Base-by-base conservation (phyloP, 1,140 invertebrate species). In the Nasonia giraulti region DNA sequence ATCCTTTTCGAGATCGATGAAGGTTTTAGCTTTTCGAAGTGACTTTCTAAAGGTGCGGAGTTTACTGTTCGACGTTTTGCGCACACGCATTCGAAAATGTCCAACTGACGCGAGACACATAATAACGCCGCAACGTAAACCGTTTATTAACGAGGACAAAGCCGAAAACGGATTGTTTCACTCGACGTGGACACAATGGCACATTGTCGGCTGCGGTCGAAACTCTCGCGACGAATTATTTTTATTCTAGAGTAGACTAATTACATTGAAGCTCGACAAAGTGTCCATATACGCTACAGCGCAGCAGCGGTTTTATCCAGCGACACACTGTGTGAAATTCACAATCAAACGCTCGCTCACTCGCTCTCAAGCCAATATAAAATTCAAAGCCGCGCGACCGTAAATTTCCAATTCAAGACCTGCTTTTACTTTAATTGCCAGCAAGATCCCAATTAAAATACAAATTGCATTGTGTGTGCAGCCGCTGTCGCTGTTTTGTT, bases 321-420 rank as follows among this genome's bases (percentile, higher is more conserved):
- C 23, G 69, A 17, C 23, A 31, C 27, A 33, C 73, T 4, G 20
- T 3, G 27, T 3, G 27, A 47, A 23, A 77, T 50, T 68, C 27
- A 27, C 50, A 79, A 66, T 79, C 40, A 79, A 79, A 78, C 4
- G 40, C 76, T 78, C 14, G 47, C 55, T 62, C 17, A 1, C 74
- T 7, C 20, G 31, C 69, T 47, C n/a, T 3, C 11, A 71, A 80
- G 37, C 31, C 66, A 69, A 68, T 71, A 80, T 80, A 80, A 69
- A 80, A 80, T 80, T 69, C 62, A 80, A 80, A 69, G 79, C 62
- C 66, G 23, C 20, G 23, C 20, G 37, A 2, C 5, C 33, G 31
- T 71, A 20, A 69, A 80, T 80, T 80, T 80, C 62, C 62, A 80
- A 80, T 80, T 80, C 37, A 33, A 80, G 79, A 71, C 79, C 20